These are phyloP conservation scores for Lacerta bilineata DNA, from an alignment of 2,797 vertebrate genomes.

Conservation along the genomic window DNA sequence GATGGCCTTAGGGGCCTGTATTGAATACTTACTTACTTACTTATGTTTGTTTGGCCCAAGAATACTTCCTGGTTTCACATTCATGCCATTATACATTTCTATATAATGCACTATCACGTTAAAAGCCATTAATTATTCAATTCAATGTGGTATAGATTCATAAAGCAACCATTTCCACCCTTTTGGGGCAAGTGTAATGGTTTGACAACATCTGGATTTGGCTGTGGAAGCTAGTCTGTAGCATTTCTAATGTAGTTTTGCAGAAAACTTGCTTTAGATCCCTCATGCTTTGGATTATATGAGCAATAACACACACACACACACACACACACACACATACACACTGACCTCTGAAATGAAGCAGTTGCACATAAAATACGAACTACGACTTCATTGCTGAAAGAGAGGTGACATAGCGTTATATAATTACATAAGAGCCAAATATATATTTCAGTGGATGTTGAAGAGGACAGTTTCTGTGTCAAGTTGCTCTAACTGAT, in stretches of 20 bases:
- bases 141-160: slow-evolving; percentile 68
- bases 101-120: slow-evolving; percentile 68
- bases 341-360: background rate
- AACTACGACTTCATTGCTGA: background rate
- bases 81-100: slow-evolving; percentile 73
- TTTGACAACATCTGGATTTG: slow-evolving; percentile 31
- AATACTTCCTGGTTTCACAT: slow-evolving; percentile 69
- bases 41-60: slow-evolving; percentile 59
- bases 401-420: background rate
- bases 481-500: slow-evolving; percentile 1
- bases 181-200: slow-evolving; percentile 12
- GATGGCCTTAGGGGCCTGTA: slow-evolving; percentile 24
- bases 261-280: background rate
- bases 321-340: background rate
- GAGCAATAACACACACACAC: background rate
- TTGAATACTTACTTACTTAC: slow-evolving; percentile 38
- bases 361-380: background rate
- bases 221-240: slow-evolving; percentile 4
- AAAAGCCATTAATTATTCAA: slow-evolving; percentile 71
- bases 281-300: background rate
- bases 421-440: background rate
- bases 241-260: background rate
- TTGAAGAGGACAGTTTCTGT: background rate
- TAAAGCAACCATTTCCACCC: slow-evolving; percentile 43
- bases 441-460: background rate